Conservation (phyloP, 2,888 invertebrate species). For the Sinopyrophorus schimmeli region DNA sequence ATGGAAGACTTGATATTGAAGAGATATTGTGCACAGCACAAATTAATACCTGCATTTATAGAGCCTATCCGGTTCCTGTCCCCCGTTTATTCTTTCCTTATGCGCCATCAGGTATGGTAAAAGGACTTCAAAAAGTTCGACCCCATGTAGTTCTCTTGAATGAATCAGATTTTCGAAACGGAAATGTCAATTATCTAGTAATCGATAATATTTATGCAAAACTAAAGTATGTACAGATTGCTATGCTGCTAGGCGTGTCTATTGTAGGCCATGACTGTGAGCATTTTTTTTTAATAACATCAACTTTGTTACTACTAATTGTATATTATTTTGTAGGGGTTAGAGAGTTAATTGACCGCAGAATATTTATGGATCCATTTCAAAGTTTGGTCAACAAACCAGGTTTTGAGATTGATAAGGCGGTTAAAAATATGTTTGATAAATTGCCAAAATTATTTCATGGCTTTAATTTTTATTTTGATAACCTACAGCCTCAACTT, state of each 20-base stretch:
- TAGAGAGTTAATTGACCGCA: constrained; percentile 32
- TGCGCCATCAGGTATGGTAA: constrained; percentile 14
- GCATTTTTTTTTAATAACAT: too few relatives aligned
- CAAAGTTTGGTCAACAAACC: constrained; percentile 12
- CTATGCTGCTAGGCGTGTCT: constrained; percentile 43
- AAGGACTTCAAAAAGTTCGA: constrained; percentile 15
- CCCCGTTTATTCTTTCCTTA: constrained; percentile 15
- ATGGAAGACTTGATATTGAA: not conserved
- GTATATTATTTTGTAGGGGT: constrained; percentile 32
- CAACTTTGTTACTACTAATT: constrained; percentile 2
- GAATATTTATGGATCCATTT: constrained; percentile 16
- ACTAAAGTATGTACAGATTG: constrained; percentile 40
- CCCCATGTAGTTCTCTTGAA: constrained; percentile 35
- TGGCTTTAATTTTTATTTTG: constrained; percentile 45
- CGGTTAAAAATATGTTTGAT: constrained; percentile 42
- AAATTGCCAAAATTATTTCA: constrained; percentile 47
- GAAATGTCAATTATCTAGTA: constrained; percentile 41
- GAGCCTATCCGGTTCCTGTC: constrained; percentile 9
- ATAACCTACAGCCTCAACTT: constrained; percentile 30
- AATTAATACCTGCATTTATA: not conserved
- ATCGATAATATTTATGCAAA: constrained; percentile 36
- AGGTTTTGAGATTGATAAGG: constrained; percentile 19
- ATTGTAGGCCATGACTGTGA: constrained; percentile 42
- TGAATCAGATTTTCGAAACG: constrained; percentile 37
- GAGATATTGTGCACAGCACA: constrained; percentile 14